Evolutionary conservation across 2,113 vertebrate genomes (phyloP), one percentile per base, ranked within the genome.

Genomic region (Salvator merianae): DNA sequence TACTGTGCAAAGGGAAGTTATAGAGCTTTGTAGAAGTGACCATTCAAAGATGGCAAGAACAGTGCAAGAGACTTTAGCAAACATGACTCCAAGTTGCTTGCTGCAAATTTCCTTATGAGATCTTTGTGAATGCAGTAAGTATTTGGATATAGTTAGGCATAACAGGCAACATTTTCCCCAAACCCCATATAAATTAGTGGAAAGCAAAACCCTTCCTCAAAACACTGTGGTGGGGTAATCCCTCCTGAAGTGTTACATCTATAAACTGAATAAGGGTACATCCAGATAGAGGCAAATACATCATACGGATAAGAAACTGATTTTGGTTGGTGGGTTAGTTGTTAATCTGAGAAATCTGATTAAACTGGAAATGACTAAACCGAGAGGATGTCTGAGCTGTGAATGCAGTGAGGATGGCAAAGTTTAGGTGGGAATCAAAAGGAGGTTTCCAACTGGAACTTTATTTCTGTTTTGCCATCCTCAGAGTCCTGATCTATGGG

Each of bases 41-140:
- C 30, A 18, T 71, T 88, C 65, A 86, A 87, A 12, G 86, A 82
- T 6, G 36, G 36, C 38, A 40, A 75, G 20, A 9, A 43, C 1
- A 26, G 65, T 20, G 43, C 65, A 0, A 1, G 9, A 0, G 6
- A 2, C 6, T 0, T 0, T 38, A 80, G 30, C 0, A 7, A 24
- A 81, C 13, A 3, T 34, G 1, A 16, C 1, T 13, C 1, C 2
- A 38, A 72, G 5, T 6, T 16, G 63, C 38, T 0, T 12, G 24
- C 53, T 7, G 0, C 0, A 50, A 4, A 0, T 36, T 0, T 63
- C 16, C 26, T 55, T 63, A 1, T 32, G 1, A 0, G 0, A 1
- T 7, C 0, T 59, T 62, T 20, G 71, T 12, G 63, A 75, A 82
- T 13, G 73, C 75, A 76, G 2, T 18, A 24, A 3, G 2, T 1